Evolutionary conservation across 2,113 vertebrate species (phyloP), one percentile per base, ranked within the genome.

Genomic region (Hippocampus mohnikei): DNA sequence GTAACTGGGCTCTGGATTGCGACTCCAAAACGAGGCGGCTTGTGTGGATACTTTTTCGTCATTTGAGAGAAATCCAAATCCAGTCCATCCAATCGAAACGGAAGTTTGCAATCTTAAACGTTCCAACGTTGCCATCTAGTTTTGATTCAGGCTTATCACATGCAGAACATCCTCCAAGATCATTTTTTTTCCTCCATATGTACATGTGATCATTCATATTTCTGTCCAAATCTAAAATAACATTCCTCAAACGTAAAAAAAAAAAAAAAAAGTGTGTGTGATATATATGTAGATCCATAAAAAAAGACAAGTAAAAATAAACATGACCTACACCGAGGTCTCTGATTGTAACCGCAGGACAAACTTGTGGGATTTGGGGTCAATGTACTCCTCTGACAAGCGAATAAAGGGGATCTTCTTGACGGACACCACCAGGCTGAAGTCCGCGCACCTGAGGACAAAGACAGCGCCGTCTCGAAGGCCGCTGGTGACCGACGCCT

Each of bases 351-450:
- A 89, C 83, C 96, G 93, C 92, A 98, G 93, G 83, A 98, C 93
- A 55, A 98, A 98, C 91, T 98, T 98, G 93, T 98, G 96, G 0
- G 95, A 97, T 79, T 98, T 98, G 84, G 96, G 96, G 91, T 98
- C 95, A 85, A 98, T 93, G 16, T 96, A 98, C 68, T 97, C 95
- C 90, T 98, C 96, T 0, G 94, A 94, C 82, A 98, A 93, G 88
- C 96, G 94, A 88, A 98, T 95, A 91, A 94, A 95, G 0, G 96
- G 96, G 81, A 98, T 95, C 83, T 89, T 94, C 90, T 92, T 95
- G 64, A 93, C 72, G 37, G 92, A 95, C 73, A 95, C 94, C 88
- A 98, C 96, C 69, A 98, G 92, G 89, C 93, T 94, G 92, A 98
- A 98, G 93, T 98, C 96, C 64, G 93, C 92, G 59, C 95, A 94